phyloP scores from a whole-genome alignment of 2,797 vertebrate genomes.

The Neosilurus hyrtlii region DNA sequence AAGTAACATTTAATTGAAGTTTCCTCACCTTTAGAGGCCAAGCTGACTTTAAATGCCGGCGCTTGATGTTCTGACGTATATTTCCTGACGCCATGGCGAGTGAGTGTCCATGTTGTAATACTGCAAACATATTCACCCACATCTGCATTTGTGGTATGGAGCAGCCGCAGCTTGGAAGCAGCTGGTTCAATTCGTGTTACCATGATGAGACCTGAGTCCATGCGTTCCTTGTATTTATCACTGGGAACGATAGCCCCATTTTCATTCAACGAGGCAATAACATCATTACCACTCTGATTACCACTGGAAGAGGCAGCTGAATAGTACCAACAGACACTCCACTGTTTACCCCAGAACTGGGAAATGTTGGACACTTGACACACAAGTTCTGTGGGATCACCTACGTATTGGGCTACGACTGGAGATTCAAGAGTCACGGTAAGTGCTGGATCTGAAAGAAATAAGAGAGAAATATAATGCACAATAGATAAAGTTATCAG shows the following conservation, averaged over 20 bases:
- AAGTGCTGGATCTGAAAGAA: constrained; percentile 77
- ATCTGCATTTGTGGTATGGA: constrained; percentile 76
- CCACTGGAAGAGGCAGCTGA: constrained; percentile 56
- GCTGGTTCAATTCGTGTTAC: constrained; percentile 72
- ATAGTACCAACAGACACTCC: constrained; percentile 85
- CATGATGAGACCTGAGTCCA: constrained; percentile 76
- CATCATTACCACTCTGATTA: constrained; percentile 49
- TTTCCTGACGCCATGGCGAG: constrained; percentile 72
- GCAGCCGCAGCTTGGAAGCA: constrained; percentile 84
- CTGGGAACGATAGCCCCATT: constrained; percentile 76
- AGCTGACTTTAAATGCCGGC: constrained; percentile 68
- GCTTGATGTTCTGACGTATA: constrained; percentile 73
- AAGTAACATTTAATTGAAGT: background rate
- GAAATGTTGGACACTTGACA: constrained; percentile 75
- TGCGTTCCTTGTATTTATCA: constrained; percentile 69
- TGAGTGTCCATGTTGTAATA: constrained; percentile 71
- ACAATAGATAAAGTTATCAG: background rate
- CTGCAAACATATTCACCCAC: constrained; percentile 77
- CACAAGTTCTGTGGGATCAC: constrained; percentile 81
- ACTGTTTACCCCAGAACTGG: constrained; percentile 62
- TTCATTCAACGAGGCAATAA: constrained; percentile 77
- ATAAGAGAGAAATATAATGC: constrained; percentile 9
- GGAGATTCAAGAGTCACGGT: constrained; percentile 68
- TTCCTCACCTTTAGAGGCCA: constrained; percentile 75
- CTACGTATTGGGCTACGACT: constrained; percentile 71